Evolutionary conservation across 2,113 vertebrate genomes (phyloP).

Genomic region (Labeo catla): DNA sequence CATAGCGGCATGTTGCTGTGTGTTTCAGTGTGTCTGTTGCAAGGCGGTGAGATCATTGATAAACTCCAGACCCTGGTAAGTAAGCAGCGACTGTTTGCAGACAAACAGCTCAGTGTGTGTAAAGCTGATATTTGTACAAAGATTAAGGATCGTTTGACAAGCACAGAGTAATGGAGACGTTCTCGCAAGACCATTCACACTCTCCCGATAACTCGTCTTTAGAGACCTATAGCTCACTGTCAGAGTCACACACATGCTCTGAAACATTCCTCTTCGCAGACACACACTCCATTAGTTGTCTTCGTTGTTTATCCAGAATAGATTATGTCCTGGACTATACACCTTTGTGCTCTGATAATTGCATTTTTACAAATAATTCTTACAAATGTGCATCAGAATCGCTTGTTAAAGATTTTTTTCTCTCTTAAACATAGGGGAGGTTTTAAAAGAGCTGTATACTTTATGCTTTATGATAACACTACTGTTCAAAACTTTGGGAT

Average conservation of each 20-base stretch:
- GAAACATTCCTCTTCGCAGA: constrained; percentile 34
- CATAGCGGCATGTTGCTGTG: constrained; percentile 54
- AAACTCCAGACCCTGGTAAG: constrained; percentile 74
- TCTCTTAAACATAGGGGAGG: neutral
- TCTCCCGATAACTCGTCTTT: constrained; percentile 53
- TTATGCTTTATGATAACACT: neutral
- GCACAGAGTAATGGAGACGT: constrained; percentile 74
- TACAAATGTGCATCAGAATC: neutral
- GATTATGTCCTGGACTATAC: constrained; percentile 52
- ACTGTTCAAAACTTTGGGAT: neutral
- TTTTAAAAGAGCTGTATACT: neutral
- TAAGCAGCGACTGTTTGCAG: constrained; percentile 68
- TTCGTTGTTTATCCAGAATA: neutral
- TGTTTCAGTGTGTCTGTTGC: constrained; percentile 55
- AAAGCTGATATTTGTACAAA: constrained; percentile 81
- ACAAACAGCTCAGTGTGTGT: constrained; percentile 77
- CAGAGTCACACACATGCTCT: constrained; percentile 47
- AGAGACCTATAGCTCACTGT: constrained; percentile 42
- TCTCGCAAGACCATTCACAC: constrained; percentile 73
- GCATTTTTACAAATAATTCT: neutral
- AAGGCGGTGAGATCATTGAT: constrained; percentile 73
- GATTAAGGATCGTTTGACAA: constrained; percentile 76
- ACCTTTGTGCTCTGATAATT: constrained; percentile 34
- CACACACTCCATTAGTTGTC: constrained; percentile 12
- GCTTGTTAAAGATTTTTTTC: no score